Percentiles rank a stretch among this genome's conserved stretches.
phyloP scores from a whole-genome alignment of 2,113 vertebrate genomes.

The Acrocephalus arundinaceus region DNA sequence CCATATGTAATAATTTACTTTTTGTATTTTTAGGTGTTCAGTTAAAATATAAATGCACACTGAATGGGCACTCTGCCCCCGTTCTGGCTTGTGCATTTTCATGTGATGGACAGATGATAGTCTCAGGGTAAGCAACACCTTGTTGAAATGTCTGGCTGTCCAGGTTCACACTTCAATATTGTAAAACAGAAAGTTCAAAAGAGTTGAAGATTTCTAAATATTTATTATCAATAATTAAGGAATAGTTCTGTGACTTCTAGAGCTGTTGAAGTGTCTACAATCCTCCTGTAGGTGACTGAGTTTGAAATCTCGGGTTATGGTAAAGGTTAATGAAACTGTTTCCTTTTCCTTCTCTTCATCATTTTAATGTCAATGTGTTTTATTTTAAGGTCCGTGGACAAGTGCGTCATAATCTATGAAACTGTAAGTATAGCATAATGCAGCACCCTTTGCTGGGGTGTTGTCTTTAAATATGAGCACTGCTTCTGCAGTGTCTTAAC shows the following conservation, averaged over 20 bases:
- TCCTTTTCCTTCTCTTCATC: background rate
- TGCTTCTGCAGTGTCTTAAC: background rate
- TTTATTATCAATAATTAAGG: background rate
- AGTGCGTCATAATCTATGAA: slow-evolving; percentile 81
- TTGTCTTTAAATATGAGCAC: background rate
- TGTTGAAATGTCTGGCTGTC: background rate
- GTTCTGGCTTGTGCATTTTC: slow-evolving; percentile 89
- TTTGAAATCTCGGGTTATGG: background rate
- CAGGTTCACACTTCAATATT: background rate
- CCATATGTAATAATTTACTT: background rate
- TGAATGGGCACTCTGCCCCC: slow-evolving; percentile 82
- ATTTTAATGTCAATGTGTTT: background rate
- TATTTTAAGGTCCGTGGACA: slow-evolving; percentile 86
- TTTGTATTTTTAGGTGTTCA: slow-evolving; percentile 69
- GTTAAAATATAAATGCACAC: slow-evolving; percentile 75
- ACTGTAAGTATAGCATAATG: slow-evolving; percentile 76
- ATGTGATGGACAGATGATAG: slow-evolving; percentile 81
- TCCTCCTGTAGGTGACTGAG: background rate
- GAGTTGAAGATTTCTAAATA: background rate
- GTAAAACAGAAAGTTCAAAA: background rate
- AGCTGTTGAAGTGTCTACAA: background rate
- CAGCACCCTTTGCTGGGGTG: background rate
- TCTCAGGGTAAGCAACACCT: slow-evolving; percentile 80
- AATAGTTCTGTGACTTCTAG: background rate
- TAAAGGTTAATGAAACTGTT: background rate